These are phyloP conservation scores for Rhipidura dahli DNA, from an alignment of 2,113 vertebrate genomes.

Conservation along the genomic window DNA sequence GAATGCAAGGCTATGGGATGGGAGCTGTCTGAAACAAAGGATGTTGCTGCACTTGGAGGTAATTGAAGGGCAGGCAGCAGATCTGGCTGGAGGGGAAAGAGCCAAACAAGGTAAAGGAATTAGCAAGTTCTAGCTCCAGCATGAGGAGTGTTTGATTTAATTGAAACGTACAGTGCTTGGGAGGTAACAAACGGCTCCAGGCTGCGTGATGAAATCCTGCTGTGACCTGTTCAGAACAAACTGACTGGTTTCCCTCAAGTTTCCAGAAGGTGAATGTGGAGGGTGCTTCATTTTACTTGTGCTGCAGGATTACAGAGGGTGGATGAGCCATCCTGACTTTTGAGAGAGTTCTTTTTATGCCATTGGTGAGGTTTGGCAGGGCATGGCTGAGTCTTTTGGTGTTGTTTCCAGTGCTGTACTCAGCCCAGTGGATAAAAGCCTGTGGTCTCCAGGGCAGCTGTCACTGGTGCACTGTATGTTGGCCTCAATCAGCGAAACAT, in stretches of 20 bases:
- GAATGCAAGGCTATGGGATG: background rate
- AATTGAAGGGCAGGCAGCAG: slow-evolving; percentile 9
- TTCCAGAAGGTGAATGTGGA: accelerated
- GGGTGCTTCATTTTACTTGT: background rate
- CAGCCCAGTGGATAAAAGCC: background rate
- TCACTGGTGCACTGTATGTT: background rate
- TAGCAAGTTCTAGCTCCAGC: background rate
- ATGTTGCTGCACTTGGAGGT: background rate
- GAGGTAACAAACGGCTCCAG: background rate
- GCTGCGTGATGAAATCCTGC: background rate
- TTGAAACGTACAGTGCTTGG: background rate
- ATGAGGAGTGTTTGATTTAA: background rate
- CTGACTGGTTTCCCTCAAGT: background rate
- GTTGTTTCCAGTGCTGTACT: background rate
- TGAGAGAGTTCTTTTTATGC: background rate
- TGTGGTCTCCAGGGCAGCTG: background rate
- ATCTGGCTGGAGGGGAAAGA: background rate
- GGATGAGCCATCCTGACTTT: background rate
- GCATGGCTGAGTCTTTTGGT: background rate
- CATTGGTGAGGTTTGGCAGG: background rate
- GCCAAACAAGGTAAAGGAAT: background rate
- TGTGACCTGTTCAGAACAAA: background rate
- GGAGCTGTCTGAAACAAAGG: background rate
- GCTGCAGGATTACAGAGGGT: background rate
- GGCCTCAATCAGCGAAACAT: background rate